phyloP scores from a whole-genome alignment of 2,888 invertebrate species.

The Pyrrhosoma nymphula region DNA sequence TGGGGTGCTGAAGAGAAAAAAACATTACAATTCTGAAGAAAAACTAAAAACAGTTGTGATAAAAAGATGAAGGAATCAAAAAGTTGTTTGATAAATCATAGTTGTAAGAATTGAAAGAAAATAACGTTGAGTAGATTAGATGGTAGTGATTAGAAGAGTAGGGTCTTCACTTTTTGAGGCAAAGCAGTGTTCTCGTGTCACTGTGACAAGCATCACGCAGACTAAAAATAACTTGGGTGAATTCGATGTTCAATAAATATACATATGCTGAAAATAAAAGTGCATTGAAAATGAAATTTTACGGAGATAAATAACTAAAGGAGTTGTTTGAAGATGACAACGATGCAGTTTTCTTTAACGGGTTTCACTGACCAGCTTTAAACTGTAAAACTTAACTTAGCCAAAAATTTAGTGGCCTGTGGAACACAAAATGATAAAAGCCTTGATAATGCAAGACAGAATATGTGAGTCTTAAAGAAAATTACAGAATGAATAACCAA shows the following conservation, averaged over 20 bases:
- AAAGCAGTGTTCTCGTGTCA: background rate
- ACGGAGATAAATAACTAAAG: too few species aligned
- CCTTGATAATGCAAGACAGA: background rate
- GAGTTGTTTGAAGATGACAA: background rate
- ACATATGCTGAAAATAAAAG: background rate
- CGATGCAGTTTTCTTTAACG: background rate
- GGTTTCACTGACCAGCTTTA: background rate
- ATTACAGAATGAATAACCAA: background rate
- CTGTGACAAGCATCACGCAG: background rate
- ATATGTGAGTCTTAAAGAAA: background rate
- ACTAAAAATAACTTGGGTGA: background rate
- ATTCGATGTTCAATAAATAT: background rate
- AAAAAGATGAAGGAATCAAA: background rate
- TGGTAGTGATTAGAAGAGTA: background rate
- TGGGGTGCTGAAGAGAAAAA: background rate
- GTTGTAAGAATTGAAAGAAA: background rate
- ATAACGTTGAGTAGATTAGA: background rate
- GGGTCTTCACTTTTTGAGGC: background rate
- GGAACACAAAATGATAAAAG: background rate
- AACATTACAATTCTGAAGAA: conserved; percentile 19
- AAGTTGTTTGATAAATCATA: background rate
- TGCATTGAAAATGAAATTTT: background rate
- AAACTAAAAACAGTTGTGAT: background rate
- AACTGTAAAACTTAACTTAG: background rate
- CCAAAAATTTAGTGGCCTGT: background rate